Evolutionary conservation across 2,888 invertebrate genomes (phyloP).

Genomic region (Parnassius apollo): DNA sequence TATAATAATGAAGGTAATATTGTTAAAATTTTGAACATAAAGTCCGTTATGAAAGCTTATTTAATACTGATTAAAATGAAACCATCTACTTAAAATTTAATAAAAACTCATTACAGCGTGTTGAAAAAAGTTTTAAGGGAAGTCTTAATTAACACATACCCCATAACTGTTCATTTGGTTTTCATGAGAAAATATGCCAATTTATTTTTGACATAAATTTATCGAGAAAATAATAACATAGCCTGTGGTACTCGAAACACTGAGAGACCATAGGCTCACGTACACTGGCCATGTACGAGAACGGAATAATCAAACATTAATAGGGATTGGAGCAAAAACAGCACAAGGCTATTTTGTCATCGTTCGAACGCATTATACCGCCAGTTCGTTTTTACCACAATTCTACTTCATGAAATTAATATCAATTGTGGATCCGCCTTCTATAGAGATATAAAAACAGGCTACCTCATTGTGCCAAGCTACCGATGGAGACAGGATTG

Average conservation of each 20-base stretch:
- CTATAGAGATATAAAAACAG: conserved; percentile 42
- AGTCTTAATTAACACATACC: conserved; percentile 19
- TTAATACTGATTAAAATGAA: conserved; percentile 4
- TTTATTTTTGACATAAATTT: conserved; percentile 24
- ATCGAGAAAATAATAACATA: conserved; percentile 16
- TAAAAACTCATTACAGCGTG: conserved; percentile 2
- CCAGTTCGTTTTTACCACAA: conserved; percentile 48
- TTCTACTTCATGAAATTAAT: conserved; percentile 66
- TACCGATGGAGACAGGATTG: conserved; percentile 32
- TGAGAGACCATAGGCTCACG: conserved; percentile 26
- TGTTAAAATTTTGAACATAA: too few relatives aligned
- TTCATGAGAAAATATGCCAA: conserved; percentile 23
- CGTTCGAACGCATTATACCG: conserved; percentile 35
- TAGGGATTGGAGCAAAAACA: conserved; percentile 43
- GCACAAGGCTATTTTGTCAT: conserved; percentile 39
- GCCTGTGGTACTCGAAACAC: neutral
- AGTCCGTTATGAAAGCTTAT: too few relatives aligned
- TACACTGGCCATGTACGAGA: conserved; percentile 32
- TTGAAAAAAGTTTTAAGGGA: conserved; percentile 9
- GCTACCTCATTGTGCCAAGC: conserved; percentile 31
- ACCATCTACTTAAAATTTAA: neutral
- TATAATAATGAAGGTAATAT: too few relatives aligned
- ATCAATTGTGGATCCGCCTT: conserved; percentile 60
- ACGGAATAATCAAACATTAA: conserved; percentile 37
- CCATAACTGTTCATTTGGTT: conserved; percentile 13